Percentiles rank a stretch among this genome's conserved stretches.
Evolutionary conservation across 1,140 invertebrate genomes (phyloP).

Genomic region (Panagrolaimus sp.): DNA sequence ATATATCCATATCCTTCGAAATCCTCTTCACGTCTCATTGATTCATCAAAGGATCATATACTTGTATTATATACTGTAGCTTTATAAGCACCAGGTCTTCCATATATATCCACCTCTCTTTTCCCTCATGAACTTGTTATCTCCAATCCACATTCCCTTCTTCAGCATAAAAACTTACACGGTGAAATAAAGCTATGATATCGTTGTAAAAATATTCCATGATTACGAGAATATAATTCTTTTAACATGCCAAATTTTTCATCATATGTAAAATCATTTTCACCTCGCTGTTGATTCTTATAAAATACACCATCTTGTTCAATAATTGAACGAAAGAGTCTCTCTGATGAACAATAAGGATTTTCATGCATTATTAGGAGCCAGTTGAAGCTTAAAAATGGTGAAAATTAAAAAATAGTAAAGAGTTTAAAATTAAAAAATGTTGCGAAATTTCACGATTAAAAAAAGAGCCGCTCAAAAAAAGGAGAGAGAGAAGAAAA

Average conservation of each 20-base stretch:
- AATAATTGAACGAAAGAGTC: constrained; percentile 4
- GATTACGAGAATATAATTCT: not conserved
- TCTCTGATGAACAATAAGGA: not conserved
- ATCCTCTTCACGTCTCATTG: too few relatives aligned
- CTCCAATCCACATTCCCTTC: too few relatives aligned
- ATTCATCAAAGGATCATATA: too few relatives aligned
- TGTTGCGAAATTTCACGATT: not conserved
- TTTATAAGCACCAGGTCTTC: too few relatives aligned
- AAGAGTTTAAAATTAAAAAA: not conserved
- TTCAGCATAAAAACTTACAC: not conserved
- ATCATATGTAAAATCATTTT: not conserved
- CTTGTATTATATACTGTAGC: too few relatives aligned
- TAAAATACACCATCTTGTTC: not conserved
- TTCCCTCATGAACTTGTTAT: too few relatives aligned
- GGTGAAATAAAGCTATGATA: constrained; percentile 9
- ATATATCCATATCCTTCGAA: too few relatives aligned
- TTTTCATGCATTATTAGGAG: not conserved
- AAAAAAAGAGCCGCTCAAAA: too few relatives aligned
- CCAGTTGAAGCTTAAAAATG: not conserved
- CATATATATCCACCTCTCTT: too few relatives aligned
- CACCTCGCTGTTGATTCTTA: not conserved
- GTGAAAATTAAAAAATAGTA: not conserved
- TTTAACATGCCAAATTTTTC: not conserved
- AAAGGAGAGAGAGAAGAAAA: too few relatives aligned
- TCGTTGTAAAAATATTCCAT: not conserved